phyloP scores from a whole-genome alignment of 2,797 vertebrate species.

The Pseudocheirus occidentalis region DNA sequence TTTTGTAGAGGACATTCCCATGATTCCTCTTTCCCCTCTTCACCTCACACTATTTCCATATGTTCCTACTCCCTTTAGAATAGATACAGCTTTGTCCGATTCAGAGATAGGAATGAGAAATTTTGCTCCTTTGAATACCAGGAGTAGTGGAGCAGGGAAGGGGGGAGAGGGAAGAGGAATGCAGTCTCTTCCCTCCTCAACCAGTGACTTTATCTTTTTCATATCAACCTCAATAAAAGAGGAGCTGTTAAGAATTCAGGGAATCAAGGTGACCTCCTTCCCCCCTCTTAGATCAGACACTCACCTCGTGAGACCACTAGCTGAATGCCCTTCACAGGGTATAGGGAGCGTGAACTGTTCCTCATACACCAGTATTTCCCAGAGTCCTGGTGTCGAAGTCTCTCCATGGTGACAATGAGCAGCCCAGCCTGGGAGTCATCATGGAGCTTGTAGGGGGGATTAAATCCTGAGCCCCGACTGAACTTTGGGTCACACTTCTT shows the following conservation, averaged over 20 bases:
- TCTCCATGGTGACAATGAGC: slow-evolving; percentile 66
- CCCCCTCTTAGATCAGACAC: neutral
- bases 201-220: neutral
- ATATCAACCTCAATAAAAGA: neutral
- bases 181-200: neutral
- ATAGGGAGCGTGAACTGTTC: slow-evolving; percentile 46
- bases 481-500: slow-evolving; percentile 67
- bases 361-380: slow-evolving; percentile 78
- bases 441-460: slow-evolving; percentile 56
- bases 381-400: slow-evolving; percentile 67
- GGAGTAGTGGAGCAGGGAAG: neutral
- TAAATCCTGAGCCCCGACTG: slow-evolving; percentile 45
- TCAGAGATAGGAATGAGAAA: neutral
- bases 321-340: slow-evolving; percentile 67
- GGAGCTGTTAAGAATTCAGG: neutral
- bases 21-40: neutral
- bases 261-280: neutral
- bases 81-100: neutral
- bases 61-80: too few relatives aligned
- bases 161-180: neutral
- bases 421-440: slow-evolving; percentile 65
- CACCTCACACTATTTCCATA: neutral
- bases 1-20: neutral
- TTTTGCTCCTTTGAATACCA: neutral
- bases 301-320: slow-evolving; percentile 76